Conservation (phyloP, 2,888 invertebrate genomes). For the Pterobdella sp. region DNA sequence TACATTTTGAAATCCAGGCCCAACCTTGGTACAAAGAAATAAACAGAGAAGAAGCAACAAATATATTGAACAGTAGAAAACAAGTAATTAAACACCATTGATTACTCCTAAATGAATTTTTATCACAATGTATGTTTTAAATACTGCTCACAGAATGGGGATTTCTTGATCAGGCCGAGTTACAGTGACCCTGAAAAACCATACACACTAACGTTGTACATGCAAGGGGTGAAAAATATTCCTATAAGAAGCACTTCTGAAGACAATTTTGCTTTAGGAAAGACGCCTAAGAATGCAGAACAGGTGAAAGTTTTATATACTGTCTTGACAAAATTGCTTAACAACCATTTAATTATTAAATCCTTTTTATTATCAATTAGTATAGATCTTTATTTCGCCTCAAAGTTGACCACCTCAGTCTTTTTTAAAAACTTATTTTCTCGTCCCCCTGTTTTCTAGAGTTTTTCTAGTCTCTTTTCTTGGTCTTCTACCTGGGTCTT, state of each 20-base stretch:
- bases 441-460: too few species aligned
- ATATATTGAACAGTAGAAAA: neutral
- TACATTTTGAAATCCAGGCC: neutral
- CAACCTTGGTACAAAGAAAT: neutral
- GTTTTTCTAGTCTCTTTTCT: too few species aligned
- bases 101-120: neutral
- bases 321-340: too few species aligned
- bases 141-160: constrained; percentile 15
- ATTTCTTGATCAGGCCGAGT: constrained; percentile 22
- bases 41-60: neutral
- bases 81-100: neutral
- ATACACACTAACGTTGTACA: constrained; percentile 6
- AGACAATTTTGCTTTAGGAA: neutral
- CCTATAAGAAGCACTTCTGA: constrained; percentile 11
- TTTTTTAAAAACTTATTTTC: too few species aligned
- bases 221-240: constrained; percentile 22
- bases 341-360: too few species aligned
- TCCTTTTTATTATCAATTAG: too few species aligned
- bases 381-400: too few species aligned
- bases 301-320: neutral
- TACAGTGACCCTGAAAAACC: neutral
- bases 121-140: neutral
- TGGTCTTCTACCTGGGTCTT: too few species aligned
- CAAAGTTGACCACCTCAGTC: too few species aligned
- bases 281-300: constrained; percentile 6